phyloP scores from a whole-genome alignment of 1,140 invertebrate genomes.

The Meloidogyne hapla region DNA sequence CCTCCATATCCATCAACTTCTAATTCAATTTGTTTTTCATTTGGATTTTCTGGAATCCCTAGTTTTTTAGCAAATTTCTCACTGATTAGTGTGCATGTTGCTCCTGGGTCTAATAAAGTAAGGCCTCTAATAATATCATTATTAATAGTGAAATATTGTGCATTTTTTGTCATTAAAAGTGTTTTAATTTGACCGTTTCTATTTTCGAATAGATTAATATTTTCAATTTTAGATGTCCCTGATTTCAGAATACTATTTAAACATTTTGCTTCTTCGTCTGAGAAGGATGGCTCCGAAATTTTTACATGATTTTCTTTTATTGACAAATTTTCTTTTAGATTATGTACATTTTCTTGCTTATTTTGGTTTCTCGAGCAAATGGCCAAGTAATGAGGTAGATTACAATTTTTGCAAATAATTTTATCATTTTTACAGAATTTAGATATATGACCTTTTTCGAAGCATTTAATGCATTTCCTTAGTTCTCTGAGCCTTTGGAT shows the following conservation, averaged over 20 bases:
- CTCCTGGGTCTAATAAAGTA: neutral
- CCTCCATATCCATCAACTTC: slow-evolving; percentile 2
- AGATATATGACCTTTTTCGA: neutral
- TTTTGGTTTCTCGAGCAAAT: neutral
- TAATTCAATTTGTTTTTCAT: too few relatives aligned
- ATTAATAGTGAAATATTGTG: neutral
- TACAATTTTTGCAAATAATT: neutral
- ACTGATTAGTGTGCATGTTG: neutral
- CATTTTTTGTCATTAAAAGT: neutral
- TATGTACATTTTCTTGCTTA: neutral
- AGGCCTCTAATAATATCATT: neutral
- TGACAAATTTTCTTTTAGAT: neutral
- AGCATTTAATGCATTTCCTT: slow-evolving; percentile 10
- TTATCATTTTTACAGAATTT: neutral
- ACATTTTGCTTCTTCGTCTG: too few relatives aligned
- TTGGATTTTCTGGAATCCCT: neutral
- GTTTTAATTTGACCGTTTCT: neutral
- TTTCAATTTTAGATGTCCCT: too few relatives aligned
- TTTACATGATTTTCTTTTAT: neutral
- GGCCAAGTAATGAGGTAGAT: neutral
- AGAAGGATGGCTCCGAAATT: neutral
- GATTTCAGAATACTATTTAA: neutral
- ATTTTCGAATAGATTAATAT: too few relatives aligned
- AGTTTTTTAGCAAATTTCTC: neutral
- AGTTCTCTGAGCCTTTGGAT: neutral